Evolutionary conservation across 2,113 vertebrate species (phyloP).

Genomic region (Stigmatopora argus): DNA sequence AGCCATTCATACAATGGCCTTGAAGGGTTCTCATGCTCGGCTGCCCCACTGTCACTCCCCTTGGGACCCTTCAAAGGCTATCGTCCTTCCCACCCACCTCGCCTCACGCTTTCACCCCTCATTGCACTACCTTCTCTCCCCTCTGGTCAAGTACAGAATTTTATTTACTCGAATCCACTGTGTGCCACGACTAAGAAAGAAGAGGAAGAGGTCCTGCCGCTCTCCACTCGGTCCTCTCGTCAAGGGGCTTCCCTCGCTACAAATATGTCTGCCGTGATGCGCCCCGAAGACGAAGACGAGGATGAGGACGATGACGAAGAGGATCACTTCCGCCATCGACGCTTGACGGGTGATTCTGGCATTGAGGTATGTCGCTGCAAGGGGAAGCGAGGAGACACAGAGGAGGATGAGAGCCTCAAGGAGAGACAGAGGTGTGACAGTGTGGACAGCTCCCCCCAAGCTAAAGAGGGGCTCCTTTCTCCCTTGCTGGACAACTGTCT

Average conservation of each 20-base stretch:
- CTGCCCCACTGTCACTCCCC: constrained; percentile 41
- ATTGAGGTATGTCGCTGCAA: constrained; percentile 85
- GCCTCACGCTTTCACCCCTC: constrained; percentile 44
- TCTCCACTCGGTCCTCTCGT: constrained; percentile 26
- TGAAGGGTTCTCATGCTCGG: constrained; percentile 18
- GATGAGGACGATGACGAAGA: constrained; percentile 68
- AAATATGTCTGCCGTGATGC: constrained; percentile 54
- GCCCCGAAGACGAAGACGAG: constrained; percentile 44
- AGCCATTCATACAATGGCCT: constrained; percentile 23
- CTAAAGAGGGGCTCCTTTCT: constrained; percentile 26
- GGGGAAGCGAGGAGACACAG: constrained; percentile 57
- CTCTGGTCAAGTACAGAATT: constrained; percentile 35
- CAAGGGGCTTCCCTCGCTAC: constrained; percentile 63
- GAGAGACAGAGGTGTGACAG: constrained; percentile 42
- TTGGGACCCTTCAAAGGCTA: constrained; percentile 29
- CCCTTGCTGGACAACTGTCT: constrained; percentile 23
- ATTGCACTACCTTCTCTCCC: constrained; percentile 43
- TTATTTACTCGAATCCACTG: constrained; percentile 48
- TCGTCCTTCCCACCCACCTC: constrained; percentile 33
- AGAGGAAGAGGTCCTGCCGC: constrained; percentile 15
- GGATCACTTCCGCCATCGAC: constrained; percentile 76
- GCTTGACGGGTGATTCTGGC: constrained; percentile 87
- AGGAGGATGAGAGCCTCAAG: constrained; percentile 23
- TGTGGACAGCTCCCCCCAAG: constrained; percentile 49
- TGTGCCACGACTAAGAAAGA: constrained; percentile 28